Evolutionary conservation across 2,113 vertebrate genomes (phyloP), one percentile per base, ranked within the genome.

Genomic region (Pangasianodon gigas): DNA sequence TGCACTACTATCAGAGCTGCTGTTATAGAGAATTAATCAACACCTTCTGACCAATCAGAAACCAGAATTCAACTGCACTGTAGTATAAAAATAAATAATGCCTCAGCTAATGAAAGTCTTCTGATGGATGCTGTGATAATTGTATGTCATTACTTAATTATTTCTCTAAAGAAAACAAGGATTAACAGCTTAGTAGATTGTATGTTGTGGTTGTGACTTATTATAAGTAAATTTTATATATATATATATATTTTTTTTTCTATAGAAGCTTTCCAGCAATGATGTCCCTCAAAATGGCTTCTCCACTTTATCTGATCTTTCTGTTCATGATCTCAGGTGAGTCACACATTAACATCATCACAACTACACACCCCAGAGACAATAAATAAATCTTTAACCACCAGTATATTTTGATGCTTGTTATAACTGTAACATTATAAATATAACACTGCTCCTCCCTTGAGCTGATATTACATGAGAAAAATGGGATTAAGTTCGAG

Each of bases 281-380:
- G 77, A 32, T 16, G 58, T 6, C 4, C 6, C 26, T 65, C 77
- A 88, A 77, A 88, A 62, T 67, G 75, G 18, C 65, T 69, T 67
- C 41, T 48, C 29, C 24, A 67, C 67, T 51, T 89, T 32, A 26
- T 74, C 82, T 89, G 62, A 16, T 62, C 9, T 85, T 85, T 58
- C 11, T 77, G 26, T 11, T 89, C 67, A 85, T 85, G 26, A 48
- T 85, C 56, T 46, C 37, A n/a, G 54, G 88, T 85, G 44, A 89
- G 74, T 77, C 74, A 26, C 19, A 26, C 74, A 77, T 46, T 10
- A 26, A 24, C 44, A 77, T 46, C 41, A 46, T 26, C 41, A 77
- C 21, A 11, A 5, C 41, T 26, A 26, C 41, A 46, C 41, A 44
- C 46, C 51, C 7, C 26, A 81, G 24, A 51, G 46, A 52, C 48